Conservation (phyloP, 1,140 invertebrate genomes). For the Psilanteris sp. region DNA sequence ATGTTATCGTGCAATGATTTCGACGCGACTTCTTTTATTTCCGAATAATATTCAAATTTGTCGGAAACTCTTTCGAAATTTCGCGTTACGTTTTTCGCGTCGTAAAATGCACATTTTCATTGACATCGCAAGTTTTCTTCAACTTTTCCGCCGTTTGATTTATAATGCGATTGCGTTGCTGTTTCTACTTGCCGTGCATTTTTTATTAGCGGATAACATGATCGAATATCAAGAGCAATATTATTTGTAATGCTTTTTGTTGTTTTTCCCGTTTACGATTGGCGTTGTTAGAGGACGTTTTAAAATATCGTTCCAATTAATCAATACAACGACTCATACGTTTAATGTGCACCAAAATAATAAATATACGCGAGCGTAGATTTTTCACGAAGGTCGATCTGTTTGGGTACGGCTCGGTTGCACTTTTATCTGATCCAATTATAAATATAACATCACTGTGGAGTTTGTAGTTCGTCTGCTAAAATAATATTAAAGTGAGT, state of each 20-base stretch:
- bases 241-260: conserved; percentile 48
- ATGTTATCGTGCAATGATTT: no score
- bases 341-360: conserved; percentile 26
- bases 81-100: conserved; percentile 38
- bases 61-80: conserved; percentile 8
- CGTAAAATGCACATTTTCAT: conserved; percentile 47
- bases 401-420: neutral
- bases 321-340: conserved; percentile 29
- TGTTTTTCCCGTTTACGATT: conserved; percentile 29
- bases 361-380: neutral
- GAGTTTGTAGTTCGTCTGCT: neutral
- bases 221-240: conserved; percentile 33
- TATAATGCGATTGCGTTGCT: conserved; percentile 18
- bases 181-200: conserved; percentile 40
- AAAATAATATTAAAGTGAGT: no score
- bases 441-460: conserved; percentile 1
- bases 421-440: conserved; percentile 14
- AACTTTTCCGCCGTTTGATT: conserved; percentile 38
- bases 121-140: conserved; percentile 31
- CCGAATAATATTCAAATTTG: conserved; percentile 35
- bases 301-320: conserved; percentile 11
- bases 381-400: neutral
- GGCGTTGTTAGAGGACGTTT: conserved; percentile 6
- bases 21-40: no score
- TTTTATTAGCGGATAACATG: conserved; percentile 37